Percentiles rank a stretch among this genome's conserved stretches.
These are phyloP conservation scores for Macrophya annulata DNA, from an alignment of 2,888 invertebrate genomes.

Conservation along the genomic window DNA sequence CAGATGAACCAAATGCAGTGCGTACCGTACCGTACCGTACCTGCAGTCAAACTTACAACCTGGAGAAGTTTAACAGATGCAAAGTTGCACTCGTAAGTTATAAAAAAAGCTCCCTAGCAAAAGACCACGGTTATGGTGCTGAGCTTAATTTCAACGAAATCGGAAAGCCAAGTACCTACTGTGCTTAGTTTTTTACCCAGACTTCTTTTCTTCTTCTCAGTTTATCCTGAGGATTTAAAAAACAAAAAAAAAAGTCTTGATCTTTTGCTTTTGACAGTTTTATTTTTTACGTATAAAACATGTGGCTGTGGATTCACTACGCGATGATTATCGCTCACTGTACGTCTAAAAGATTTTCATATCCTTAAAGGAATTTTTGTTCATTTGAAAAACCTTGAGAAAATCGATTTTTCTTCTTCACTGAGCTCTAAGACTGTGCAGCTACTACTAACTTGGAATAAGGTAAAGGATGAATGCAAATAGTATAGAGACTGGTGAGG, in stretches of 20 bases:
- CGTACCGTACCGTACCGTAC: background rate
- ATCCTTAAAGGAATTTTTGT: too few species aligned
- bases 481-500: background rate
- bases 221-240: background rate
- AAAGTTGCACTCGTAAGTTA: constrained; percentile 37
- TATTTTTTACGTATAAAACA: background rate
- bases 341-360: background rate
- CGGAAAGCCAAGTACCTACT: constrained; percentile 16
- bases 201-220: background rate
- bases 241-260: background rate
- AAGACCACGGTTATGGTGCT: background rate
- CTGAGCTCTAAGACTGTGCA: background rate
- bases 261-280: background rate
- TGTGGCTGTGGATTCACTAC: background rate
- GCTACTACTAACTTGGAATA: constrained; percentile 31
- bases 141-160: constrained; percentile 40
- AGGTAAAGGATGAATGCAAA: constrained; percentile 45
- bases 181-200: background rate
- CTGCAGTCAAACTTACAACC: constrained; percentile 9
- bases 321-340: background rate
- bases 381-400: background rate
- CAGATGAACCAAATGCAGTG: constrained; percentile 37
- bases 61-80: constrained; percentile 26
- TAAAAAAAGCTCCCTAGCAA: background rate
- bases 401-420: constrained; percentile 6